These are phyloP conservation scores for Esox niger DNA, from an alignment of 2,113 vertebrate species.

Conservation along the genomic window DNA sequence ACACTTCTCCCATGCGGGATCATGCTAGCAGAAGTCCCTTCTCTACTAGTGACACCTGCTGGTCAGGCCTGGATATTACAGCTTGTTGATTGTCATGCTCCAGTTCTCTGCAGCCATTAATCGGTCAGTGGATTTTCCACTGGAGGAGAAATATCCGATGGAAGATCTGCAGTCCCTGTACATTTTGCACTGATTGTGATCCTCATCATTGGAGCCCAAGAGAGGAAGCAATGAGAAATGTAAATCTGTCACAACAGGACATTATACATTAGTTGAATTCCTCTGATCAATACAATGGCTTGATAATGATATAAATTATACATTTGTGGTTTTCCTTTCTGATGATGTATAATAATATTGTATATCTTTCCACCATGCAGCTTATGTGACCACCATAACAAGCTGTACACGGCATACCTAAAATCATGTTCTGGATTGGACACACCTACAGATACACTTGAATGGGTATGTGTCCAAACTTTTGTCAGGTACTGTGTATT, in stretches of 20 bases:
- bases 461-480: too few relatives aligned
- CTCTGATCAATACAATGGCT: too few relatives aligned
- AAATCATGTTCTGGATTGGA: not conserved
- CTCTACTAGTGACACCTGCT: constrained; percentile 38
- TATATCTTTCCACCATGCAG: constrained; percentile 4
- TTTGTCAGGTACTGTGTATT: too few relatives aligned
- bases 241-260: too few relatives aligned
- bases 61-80: constrained; percentile 50
- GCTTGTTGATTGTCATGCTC: constrained; percentile 54
- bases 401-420: not conserved
- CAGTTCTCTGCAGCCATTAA: constrained; percentile 53
- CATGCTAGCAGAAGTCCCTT: not conserved
- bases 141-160: not conserved
- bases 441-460: not conserved
- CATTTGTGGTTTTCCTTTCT: too few relatives aligned
- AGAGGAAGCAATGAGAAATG: too few relatives aligned
- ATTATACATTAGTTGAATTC: too few relatives aligned
- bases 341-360: constrained; percentile 17
- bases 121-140: constrained; percentile 39
- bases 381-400: not conserved
- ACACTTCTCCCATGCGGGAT: not conserved
- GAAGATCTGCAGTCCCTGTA: too few relatives aligned
- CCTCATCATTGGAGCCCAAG: too few relatives aligned
- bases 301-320: too few relatives aligned
- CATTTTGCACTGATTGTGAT: too few relatives aligned